Evolutionary conservation across 2,797 vertebrate species (phyloP).

Genomic region (Nannoperca obscura): DNA sequence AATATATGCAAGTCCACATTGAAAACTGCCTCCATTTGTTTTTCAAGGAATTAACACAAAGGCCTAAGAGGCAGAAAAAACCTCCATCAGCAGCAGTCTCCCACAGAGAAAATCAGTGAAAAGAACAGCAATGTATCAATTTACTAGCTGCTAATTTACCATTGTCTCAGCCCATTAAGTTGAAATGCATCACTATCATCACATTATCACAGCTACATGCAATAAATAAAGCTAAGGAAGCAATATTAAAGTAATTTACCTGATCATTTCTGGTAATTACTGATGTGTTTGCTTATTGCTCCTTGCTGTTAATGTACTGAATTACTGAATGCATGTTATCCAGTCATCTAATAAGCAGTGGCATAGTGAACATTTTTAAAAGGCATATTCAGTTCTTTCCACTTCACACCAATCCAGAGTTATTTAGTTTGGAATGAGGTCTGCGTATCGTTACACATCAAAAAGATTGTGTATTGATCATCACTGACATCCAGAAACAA

Average conservation of each 20-base stretch:
- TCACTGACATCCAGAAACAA: neutral
- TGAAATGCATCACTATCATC: slow-evolving; percentile 67
- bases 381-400: neutral
- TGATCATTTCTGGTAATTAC: slow-evolving; percentile 65
- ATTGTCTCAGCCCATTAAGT: slow-evolving; percentile 72
- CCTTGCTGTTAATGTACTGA: slow-evolving; percentile 36
- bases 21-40: slow-evolving; percentile 15
- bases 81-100: slow-evolving; percentile 47
- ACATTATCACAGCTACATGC: slow-evolving; percentile 68
- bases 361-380: neutral
- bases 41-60: slow-evolving; percentile 21
- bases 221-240: slow-evolving; percentile 72
- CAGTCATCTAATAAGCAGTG: slow-evolving; percentile 42
- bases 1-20: neutral
- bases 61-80: slow-evolving; percentile 10
- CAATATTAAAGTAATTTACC: slow-evolving; percentile 57
- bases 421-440: neutral
- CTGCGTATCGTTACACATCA: neutral
- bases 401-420: slow-evolving; percentile 1
- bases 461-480: neutral
- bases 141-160: slow-evolving; percentile 68
- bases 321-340: slow-evolving; percentile 28
- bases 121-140: slow-evolving; percentile 73
- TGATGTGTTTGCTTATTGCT: slow-evolving; percentile 50
- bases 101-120: slow-evolving; percentile 57